Base-by-base conservation (phyloP, 2,888 invertebrate species). In the Erebia palarica region DNA sequence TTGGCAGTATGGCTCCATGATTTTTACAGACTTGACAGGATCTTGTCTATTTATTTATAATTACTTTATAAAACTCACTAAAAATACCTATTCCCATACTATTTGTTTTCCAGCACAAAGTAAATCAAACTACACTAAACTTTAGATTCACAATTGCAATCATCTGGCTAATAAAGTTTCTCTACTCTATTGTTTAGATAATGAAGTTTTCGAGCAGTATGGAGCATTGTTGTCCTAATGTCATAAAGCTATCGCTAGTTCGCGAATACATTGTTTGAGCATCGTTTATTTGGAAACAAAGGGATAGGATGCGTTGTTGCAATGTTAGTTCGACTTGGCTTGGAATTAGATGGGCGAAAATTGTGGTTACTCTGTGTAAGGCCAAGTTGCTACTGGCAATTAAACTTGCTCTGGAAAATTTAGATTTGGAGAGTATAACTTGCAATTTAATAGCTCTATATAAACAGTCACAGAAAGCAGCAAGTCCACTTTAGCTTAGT, bases 91-190 rank as follows among this genome's bases (percentile, higher is more conserved):
- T n/a, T n/a, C n/a, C n/a, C n/a, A n/a, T n/a, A n/a, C 14, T 14
- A 13, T 49, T 63, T 63, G 51, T 42, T 55, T 42, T 8, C 55
- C 42, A n/a, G 16, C 42, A n/a, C 18, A 53, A 65, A 55, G 18
- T 55, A 55, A 65, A 65, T 53, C 53, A 21, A 57, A 66, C 42
- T 10, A 44, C 18, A 57, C 47, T 58, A 21, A 57, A 57, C 44
- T 57, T 65, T 44, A 47, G 16, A 44, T 57, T 57, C 7, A 65
- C 65, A 65, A 51, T 53, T 16, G 42, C 65, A 65, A 51, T 53
- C 36, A 42, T 57, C 14, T 47, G 57, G 44, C 57, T 66, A 58
- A 66, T 57, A 57, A 66, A 58, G 66, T 66, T 66, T 47, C 63
- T 49, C 47, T 44, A 44, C 47, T 66, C 66, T 21, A 47, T 66